Base-by-base conservation (phyloP, 2,113 vertebrate genomes). In the Taurulus bubalis region DNA sequence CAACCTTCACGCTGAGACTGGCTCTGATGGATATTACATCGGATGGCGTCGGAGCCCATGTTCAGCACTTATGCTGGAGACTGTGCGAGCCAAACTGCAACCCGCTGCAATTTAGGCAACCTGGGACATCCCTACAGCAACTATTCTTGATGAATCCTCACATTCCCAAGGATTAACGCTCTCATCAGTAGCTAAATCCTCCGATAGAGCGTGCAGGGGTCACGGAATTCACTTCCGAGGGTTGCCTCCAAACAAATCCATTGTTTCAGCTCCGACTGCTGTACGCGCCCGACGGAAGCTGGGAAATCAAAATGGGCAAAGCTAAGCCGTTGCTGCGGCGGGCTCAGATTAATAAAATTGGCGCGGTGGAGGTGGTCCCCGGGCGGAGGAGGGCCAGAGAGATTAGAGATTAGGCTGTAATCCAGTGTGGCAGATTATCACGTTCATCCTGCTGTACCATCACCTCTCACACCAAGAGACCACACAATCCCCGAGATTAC, bases 371-470 rank as follows among this genome's bases (percentile, higher is more conserved):
- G 84, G 90, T 87, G 91, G 55, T 93, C 91, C 85, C 89, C 77
- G 30, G 82, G 86, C 84, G 82, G 65, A 80, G 85, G 83, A 85
- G 82, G 87, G 85, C 89, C 85, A 67, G 83, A 84, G 90, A 92
- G 93, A 93, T 93, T 92, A 91, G 91, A 93, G 93, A 94, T 94
- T 93, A 93, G 91, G 83, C 85, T 88, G 85, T 94, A 94, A 94
- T 94, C 93, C 90, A 93, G 90, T 93, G 91, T 89, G 90, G 89
- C 85, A 91, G 92, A 94, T 94, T 94, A 93, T 93, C 93, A 91
- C 89, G 74, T 86, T 94, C 89, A 91, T 92, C 91, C 91, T 75
- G 90, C 89, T 90, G 87, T 89, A 91, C 75, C 90, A 87, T 93
- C 93, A 92, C 92, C 93, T 93, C 91, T 91, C 91, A 90, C 90